Evolutionary conservation across 2,888 invertebrate genomes (phyloP).

Genomic region (Polyommatus icarus): DNA sequence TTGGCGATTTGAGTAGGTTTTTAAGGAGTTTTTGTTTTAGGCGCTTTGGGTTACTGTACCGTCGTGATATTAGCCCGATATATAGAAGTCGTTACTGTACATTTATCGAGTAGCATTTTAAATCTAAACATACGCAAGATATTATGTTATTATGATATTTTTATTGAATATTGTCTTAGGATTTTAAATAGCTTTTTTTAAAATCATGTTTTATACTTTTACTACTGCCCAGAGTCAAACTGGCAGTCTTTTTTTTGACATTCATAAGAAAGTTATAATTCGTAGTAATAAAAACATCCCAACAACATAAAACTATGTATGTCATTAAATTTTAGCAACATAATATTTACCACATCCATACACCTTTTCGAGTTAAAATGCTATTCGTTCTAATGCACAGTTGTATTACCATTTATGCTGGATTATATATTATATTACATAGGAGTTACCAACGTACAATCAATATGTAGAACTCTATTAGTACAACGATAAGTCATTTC

Average conservation of each 20-base stretch:
- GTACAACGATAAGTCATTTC: conserved; percentile 77
- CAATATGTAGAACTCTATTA: conserved; percentile 72
- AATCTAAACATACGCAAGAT: background rate
- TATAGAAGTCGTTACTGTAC: conserved; percentile 13
- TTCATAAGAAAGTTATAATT: background rate
- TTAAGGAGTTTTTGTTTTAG: conserved; percentile 30
- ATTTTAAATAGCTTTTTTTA: background rate
- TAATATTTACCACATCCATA: background rate
- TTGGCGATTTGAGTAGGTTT: conserved; percentile 45
- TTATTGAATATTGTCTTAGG: background rate
- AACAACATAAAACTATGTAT: no score
- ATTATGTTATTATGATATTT: background rate
- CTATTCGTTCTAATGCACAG: conserved; percentile 10
- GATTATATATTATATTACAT: conserved; percentile 54
- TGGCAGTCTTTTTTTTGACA: background rate
- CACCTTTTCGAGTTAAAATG: conserved; percentile 4
- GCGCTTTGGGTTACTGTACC: conserved; percentile 27
- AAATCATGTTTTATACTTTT: background rate
- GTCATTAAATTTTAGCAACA: background rate
- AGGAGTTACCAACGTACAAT: conserved; percentile 79
- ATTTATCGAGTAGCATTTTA: conserved; percentile 25
- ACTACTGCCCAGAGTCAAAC: background rate
- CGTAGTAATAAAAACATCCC: background rate
- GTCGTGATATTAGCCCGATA: conserved; percentile 29
- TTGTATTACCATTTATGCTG: conserved; percentile 26